Evolutionary conservation across 2,113 vertebrate species (phyloP).

Genomic region (Notiomystis cincta): DNA sequence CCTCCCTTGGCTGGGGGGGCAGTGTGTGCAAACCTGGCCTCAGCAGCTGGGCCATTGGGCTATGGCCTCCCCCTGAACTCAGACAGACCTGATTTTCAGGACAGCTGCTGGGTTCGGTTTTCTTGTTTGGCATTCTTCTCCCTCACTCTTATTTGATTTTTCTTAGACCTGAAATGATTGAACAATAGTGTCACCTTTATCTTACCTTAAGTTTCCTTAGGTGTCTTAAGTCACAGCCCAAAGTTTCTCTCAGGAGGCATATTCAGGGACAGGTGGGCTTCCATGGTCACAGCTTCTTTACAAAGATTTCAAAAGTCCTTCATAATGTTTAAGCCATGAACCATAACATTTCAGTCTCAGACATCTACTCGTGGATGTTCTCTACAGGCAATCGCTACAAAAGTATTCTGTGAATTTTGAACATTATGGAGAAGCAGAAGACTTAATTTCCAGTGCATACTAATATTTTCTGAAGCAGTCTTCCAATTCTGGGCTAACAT

Average conservation of each 20-base stretch:
- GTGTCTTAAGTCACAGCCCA: neutral
- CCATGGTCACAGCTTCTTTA: neutral
- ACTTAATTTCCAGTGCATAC: neutral
- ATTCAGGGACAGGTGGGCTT: neutral
- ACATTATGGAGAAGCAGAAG: neutral
- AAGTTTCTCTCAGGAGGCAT: neutral
- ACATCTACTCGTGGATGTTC: neutral
- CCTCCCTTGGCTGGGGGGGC: rapidly evolving
- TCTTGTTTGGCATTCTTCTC: neutral
- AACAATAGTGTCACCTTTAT: neutral
- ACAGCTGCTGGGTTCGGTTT: neutral
- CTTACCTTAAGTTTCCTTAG: neutral
- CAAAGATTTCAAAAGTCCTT: neutral
- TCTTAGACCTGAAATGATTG: neutral
- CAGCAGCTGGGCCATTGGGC: neutral
- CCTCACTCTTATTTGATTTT: neutral
- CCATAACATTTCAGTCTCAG: neutral
- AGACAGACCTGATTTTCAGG: neutral
- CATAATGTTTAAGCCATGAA: neutral
- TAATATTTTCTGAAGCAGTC: neutral
- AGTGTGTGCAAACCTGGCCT: too few relatives aligned
- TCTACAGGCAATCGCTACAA: neutral
- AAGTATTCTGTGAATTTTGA: neutral
- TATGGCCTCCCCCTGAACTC: too few relatives aligned
- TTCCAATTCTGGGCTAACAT: neutral